Evolutionary conservation across 2,888 invertebrate species (phyloP), one percentile per base, ranked within the genome.

Genomic region (Ectemnius lituratus): DNA sequence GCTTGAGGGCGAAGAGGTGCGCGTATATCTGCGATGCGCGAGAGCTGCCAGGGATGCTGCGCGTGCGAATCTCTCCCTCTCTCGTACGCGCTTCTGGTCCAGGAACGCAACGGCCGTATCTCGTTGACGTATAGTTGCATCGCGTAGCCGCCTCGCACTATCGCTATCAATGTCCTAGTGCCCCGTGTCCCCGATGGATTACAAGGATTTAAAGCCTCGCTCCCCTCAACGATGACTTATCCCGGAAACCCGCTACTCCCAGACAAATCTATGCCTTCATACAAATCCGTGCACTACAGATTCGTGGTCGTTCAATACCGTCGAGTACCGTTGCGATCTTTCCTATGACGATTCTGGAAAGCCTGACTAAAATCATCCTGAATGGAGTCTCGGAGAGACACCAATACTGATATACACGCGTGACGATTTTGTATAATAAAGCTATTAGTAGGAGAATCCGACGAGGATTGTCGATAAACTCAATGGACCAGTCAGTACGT

Each of bases 81-180:
- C 61, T 72, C 64, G 23, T 3, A 23, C 2, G 23, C 23, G 23
- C 23, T 63, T 16, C 57, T 18, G 58, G 59, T 60, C 56, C 60
- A 49, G 57, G 61, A 62, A 63, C 62, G 67, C 70, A 47, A 76
- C 77, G 78, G 78, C 75, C 79, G 78, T 86, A 85, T 84, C 79
- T 84, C 78, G 77, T 81, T 85, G 84, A 84, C 79, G 75, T 78
- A 37, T 37, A 83, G 75, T 76, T 37, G 79, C 80, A 70, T 70
- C 71, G 79, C 83, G 80, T 5, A 37, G 37, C 37, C 37, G 37
- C 37, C 79, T 69, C 81, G 80, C 83, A 84, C 78, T 79, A 76
- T 84, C 77, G 78, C 65, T 76, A 78, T 83, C 76, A 76, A 78
- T 70, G 79, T 77, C 72, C 76, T 72, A 73, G 72, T 67, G 72